Evolutionary conservation across 2,113 vertebrate species (phyloP).

Genomic region (Pseudorasbora parva): DNA sequence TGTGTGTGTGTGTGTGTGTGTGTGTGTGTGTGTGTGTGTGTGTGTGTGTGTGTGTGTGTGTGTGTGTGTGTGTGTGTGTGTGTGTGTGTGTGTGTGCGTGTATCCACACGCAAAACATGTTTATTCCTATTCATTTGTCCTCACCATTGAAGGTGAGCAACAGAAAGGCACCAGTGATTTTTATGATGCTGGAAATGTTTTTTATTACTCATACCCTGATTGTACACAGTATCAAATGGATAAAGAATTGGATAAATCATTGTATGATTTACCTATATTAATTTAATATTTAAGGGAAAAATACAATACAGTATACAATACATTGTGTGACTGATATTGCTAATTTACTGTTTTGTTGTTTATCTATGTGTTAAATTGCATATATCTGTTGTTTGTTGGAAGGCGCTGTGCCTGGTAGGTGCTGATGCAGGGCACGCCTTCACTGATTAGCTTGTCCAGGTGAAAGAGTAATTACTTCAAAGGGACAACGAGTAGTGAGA

Average conservation of each 20-base stretch:
- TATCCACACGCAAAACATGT: conserved; percentile 69
- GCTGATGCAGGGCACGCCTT: conserved; percentile 55
- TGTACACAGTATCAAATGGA: neutral
- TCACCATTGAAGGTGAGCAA: conserved; percentile 22
- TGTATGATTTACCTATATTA: neutral
- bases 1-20: conserved; percentile 71
- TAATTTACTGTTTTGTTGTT: conserved; percentile 17
- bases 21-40: conserved; percentile 80
- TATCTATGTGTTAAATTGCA: conserved; percentile 22
- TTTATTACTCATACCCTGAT: neutral
- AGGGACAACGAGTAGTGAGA: conserved; percentile 84
- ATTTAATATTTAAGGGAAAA: neutral
- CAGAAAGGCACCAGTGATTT: conserved; percentile 7
- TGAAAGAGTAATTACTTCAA: conserved; percentile 92
- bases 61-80: conserved; percentile 85
- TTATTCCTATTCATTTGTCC: conserved; percentile 51
- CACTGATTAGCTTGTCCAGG: conserved; percentile 78
- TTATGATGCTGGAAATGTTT: neutral
- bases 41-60: conserved; percentile 54
- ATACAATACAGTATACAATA: neutral
- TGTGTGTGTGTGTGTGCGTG: conserved; percentile 85
- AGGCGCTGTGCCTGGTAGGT: conserved; percentile 41
- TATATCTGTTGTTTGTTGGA: conserved; percentile 44
- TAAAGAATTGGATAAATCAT: neutral
- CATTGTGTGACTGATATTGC: neutral